phyloP scores from a whole-genome alignment of 37 sponge, comb jelly and placozoan genomes.

The Chondrilla cf. caribensis region DNA sequence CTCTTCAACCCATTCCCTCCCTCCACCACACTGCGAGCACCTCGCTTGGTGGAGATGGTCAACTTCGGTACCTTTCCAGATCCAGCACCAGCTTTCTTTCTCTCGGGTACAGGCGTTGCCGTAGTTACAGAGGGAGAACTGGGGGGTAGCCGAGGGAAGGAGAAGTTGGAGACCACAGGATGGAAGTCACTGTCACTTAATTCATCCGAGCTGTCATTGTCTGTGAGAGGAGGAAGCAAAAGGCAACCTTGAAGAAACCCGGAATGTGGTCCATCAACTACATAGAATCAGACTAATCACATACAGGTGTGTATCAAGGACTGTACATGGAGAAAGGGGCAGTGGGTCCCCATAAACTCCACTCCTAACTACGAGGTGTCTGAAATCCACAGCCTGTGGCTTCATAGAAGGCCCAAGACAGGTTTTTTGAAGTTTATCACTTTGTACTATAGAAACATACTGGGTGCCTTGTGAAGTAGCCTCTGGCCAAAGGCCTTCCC shows the following conservation, averaged over 20 bases:
- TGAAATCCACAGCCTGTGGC: too few relatives aligned
- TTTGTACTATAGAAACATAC: too few relatives aligned
- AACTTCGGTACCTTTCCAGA: neutral
- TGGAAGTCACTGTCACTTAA: conserved; percentile 14
- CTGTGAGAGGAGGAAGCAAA: neutral
- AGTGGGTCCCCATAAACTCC: too few relatives aligned
- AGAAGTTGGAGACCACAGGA: neutral
- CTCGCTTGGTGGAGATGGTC: neutral
- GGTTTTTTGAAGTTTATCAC: too few relatives aligned
- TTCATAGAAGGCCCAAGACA: too few relatives aligned
- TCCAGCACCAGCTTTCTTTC: neutral
- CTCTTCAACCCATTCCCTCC: neutral
- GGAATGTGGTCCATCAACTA: too few relatives aligned
- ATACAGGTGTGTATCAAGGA: too few relatives aligned
- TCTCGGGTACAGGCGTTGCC: neutral
- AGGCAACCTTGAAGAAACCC: neutral
- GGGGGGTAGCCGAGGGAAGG: neutral
- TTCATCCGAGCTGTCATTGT: conserved; percentile 14
- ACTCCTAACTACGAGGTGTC: too few relatives aligned
- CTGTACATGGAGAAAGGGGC: too few relatives aligned
- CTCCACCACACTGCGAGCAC: neutral
- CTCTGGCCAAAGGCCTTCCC: too few relatives aligned
- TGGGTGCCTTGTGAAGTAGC: too few relatives aligned
- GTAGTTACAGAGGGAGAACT: neutral
- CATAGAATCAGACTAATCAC: too few relatives aligned